Evolutionary conservation across 2,113 vertebrate genomes (phyloP).

Genomic region (Sturnira hondurensis): DNA sequence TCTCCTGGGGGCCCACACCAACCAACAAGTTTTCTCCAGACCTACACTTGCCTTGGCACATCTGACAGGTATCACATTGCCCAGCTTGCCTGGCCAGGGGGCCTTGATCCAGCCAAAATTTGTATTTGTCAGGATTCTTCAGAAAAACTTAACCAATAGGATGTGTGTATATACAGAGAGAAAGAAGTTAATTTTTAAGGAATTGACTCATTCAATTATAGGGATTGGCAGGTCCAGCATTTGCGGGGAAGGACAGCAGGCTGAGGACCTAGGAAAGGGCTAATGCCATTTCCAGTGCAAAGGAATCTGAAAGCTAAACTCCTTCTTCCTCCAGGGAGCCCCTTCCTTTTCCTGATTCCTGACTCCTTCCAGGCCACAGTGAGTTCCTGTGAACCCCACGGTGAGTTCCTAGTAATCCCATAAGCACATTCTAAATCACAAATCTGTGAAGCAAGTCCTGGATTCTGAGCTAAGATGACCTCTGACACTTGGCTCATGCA

Average conservation of each 20-base stretch:
- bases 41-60: neutral
- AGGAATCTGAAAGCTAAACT: neutral
- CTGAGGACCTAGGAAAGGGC: neutral
- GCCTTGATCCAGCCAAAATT: neutral
- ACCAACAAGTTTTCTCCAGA: neutral
- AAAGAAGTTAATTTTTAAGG: neutral
- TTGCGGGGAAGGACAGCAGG: neutral
- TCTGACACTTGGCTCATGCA: neutral
- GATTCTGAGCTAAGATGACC: neutral
- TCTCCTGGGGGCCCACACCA: neutral
- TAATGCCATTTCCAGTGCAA: neutral
- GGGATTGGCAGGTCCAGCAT: neutral
- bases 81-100: neutral
- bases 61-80: neutral
- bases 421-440: neutral
- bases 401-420: too few species aligned
- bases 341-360: neutral
- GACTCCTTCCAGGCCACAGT: neutral
- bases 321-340: neutral
- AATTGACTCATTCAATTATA: neutral
- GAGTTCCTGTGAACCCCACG: fast-evolving
- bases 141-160: neutral
- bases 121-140: neutral
- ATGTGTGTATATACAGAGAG: neutral
- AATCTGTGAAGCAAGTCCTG: neutral